Base-by-base conservation (phyloP, 2,888 invertebrate species). In the Leptopilina syphax region DNA sequence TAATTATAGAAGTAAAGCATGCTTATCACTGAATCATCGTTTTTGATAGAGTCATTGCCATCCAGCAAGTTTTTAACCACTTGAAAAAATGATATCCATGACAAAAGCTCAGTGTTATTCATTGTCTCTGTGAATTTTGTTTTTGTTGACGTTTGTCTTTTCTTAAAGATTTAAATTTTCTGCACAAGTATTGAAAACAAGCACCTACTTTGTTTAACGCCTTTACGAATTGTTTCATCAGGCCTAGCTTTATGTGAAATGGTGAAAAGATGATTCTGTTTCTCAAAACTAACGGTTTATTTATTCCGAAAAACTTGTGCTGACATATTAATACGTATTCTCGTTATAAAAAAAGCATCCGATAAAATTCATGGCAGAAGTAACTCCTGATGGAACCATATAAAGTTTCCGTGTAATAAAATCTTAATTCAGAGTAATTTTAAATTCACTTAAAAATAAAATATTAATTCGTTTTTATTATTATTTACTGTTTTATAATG, bases 51-150 rank as follows among this genome's bases (percentile, higher is more conserved):
- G 41, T 50, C 47, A 47, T 50, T 44, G 50, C 47, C 47, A 18
- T 10, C 73, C 50, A 73, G 18, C 0, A 73, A 73, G 5, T 50
- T 73, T 8, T 24, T 41, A 65, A 78, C 18, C 50, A n/a, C 27
- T 27, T 67, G 5, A 24, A 67, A 13, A 67, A 67, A 67, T 27
- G 67, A 67, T 60, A 0, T 60, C 60, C 60, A 60, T n/a, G 60
- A n/a, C n/a, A 6, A 60, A 60, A 60, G 60, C n/a, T 60, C 60
- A 60, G n/a, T 60, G 18, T 12, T n/a, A 60, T 60, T 60, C 60
- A 60, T 60, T 60, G 60, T 6, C 4, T 60, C 60, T 6, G 13
- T 60, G n/a, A 60, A 60, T 60, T 60, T 60, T 60, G 3, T n/a
- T 3, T 1, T 60, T n/a, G 3, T 60, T 60, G n/a, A 60, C n/a